These are phyloP conservation scores for Cremastinae sp. DNA, from an alignment of 2,888 invertebrate species.

Conservation along the genomic window DNA sequence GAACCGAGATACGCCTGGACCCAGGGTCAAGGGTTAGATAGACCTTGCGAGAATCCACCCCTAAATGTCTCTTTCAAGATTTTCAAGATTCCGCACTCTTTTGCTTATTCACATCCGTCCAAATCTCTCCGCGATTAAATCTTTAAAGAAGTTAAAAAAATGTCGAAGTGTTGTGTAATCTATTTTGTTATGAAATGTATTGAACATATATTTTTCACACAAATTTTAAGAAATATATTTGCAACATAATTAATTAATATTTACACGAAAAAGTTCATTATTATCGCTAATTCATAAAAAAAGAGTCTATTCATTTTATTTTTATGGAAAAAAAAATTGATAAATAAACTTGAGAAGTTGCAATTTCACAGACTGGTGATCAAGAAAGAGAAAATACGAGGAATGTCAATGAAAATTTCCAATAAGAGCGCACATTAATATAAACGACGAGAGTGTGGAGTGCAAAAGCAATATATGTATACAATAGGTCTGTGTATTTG, in stretches of 20 bases:
- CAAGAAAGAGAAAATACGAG: constrained; percentile 49
- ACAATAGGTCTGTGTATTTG: constrained; percentile 69
- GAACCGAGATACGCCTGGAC: constrained; percentile 39
- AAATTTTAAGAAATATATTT: no score
- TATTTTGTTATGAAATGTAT: no score
- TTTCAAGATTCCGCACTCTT: neutral
- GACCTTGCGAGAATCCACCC: constrained; percentile 66
- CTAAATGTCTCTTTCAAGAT: constrained; percentile 68
- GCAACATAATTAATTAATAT: no score
- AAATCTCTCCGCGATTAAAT: neutral
- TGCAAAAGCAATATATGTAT: constrained; percentile 53
- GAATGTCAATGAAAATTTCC: constrained; percentile 2
- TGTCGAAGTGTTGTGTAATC: no score
- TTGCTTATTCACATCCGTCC: no score
- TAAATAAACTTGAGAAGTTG: constrained; percentile 70
- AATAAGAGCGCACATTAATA: constrained; percentile 45
- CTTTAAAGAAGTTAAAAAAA: no score
- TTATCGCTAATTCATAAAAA: no score
- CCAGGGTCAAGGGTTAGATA: constrained; percentile 67
- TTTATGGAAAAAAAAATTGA: constrained; percentile 35
- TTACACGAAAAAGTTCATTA: no score
- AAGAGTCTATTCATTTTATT: no score
- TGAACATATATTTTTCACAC: no score
- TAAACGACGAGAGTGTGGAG: constrained; percentile 28
- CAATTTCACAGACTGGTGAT: constrained; percentile 78